Evolutionary conservation across 2,797 vertebrate genomes (phyloP).

Genomic region (Enteromius viviparus): DNA sequence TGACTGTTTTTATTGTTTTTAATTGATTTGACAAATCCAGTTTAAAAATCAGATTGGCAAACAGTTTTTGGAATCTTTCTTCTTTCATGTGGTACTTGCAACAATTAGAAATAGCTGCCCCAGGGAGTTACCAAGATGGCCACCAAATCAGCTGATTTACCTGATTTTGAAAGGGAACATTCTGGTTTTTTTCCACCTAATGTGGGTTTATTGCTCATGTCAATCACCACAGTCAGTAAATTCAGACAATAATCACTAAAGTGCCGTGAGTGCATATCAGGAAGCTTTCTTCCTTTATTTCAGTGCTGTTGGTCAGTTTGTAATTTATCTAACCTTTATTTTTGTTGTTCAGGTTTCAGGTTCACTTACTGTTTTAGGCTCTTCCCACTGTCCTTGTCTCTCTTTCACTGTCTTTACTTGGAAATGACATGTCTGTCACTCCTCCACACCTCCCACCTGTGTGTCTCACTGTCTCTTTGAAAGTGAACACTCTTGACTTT

Average conservation of each 20-base stretch:
- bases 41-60: background rate
- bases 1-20: too few species aligned
- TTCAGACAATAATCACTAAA: slow-evolving; percentile 1
- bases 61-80: slow-evolving; percentile 2
- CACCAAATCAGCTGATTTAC: background rate
- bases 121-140: slow-evolving; percentile 11
- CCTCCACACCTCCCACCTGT: slow-evolving; percentile 31
- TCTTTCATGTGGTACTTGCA: background rate
- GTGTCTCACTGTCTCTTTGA: slow-evolving; percentile 33
- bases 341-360: slow-evolving; percentile 14
- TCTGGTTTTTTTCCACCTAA: background rate
- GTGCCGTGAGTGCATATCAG: background rate
- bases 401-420: slow-evolving; percentile 27
- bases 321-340: slow-evolving; percentile 11
- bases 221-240: background rate
- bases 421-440: slow-evolving; percentile 45
- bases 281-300: background rate
- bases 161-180: background rate
- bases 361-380: slow-evolving; percentile 1
- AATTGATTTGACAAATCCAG: background rate
- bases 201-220: background rate
- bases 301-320: background rate
- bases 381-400: slow-evolving; percentile 17
- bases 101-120: background rate
- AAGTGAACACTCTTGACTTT: slow-evolving; percentile 39